Evolutionary conservation across 2,797 vertebrate species (phyloP), one percentile per base, ranked within the genome.

Genomic region (Phrynocephalus vlangalii): DNA sequence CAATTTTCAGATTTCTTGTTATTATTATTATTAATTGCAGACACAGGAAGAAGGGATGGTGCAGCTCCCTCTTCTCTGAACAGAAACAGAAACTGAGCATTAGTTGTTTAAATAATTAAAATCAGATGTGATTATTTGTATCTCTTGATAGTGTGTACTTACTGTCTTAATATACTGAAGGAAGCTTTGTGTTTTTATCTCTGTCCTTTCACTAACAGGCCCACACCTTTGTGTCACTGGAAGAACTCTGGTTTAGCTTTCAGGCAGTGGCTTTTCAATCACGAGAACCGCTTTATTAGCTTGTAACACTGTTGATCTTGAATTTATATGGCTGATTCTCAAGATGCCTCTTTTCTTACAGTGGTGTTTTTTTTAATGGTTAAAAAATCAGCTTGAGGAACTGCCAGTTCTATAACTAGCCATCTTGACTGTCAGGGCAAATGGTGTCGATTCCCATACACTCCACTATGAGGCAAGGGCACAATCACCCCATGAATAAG

Each of bases 221-320:
- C 66, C 50, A 13, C 20, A 52, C 28, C 44, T 30, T 77, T 24
- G 7, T 50, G 38, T 79, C 20, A 26, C 63, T 52, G 50, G 9
- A 68, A 70, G 28, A 85, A 85, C 28, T 52, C 68, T 79, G 30
- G 68, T 85, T 79, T 66, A 52, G n/a, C 6, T 13, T 79, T 79
- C n/a, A 4, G 16, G 38, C n/a, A 73, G 11, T n/a, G 78, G 3
- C 7, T 7, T 11, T 44, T n/a, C 70, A 56, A 50, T 56, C 9
- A 8, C 8, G 9, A 56, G 52, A 56, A 13, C 22, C 10, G 15
- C 10, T 52, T 20, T 9, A 3, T n/a, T 83, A 73, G 50, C 30
- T 50, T 84, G 73, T 33, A 6, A 50, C 20, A 78, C 44, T n/a
- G 28, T 6, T 50, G 30, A 67, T 63, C 56, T 66, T 85, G n/a